phyloP scores from a whole-genome alignment of 2,888 invertebrate genomes.

The Cyclophora punctaria region DNA sequence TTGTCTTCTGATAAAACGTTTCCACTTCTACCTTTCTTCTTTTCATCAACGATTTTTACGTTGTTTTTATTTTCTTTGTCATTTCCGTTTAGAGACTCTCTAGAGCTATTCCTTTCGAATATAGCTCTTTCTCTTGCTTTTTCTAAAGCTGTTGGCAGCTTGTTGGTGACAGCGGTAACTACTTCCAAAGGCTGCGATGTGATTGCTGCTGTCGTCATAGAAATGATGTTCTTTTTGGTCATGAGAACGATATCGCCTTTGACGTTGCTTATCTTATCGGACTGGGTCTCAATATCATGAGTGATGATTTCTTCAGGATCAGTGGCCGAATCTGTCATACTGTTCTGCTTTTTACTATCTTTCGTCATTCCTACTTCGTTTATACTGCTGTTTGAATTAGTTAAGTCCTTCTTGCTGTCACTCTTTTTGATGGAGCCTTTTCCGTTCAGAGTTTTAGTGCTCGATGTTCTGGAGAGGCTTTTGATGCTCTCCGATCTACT shows the following conservation, averaged over 20 bases:
- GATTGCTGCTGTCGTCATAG: conserved; percentile 76
- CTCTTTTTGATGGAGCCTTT: conserved; percentile 55
- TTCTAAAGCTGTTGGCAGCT: conserved; percentile 63
- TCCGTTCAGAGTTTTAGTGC: conserved; percentile 54
- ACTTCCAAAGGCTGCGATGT: conserved; percentile 73
- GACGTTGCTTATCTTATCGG: conserved; percentile 57
- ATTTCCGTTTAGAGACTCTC: conserved; percentile 60
- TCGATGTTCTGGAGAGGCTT: conserved; percentile 54
- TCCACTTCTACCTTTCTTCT: conserved; percentile 20
- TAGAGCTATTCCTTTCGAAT: conserved; percentile 62
- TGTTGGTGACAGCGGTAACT: conserved; percentile 72
- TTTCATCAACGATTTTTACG: conserved; percentile 22
- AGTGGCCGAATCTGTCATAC: conserved; percentile 29
- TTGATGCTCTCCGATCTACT: conserved; percentile 61
- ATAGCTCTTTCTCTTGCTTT: conserved; percentile 68
- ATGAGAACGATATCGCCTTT: conserved; percentile 60
- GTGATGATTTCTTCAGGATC: conserved; percentile 43
- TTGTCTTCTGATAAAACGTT: conserved; percentile 48
- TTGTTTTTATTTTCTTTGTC: conserved; percentile 32
- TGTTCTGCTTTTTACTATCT: conserved; percentile 18
- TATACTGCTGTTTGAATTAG: conserved; percentile 45
- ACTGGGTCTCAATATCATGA: conserved; percentile 67
- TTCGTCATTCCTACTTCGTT: conserved; percentile 42
- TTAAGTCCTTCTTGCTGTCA: conserved; percentile 47
- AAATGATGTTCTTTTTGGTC: conserved; percentile 68